Evolutionary conservation across 2,888 invertebrate genomes (phyloP).

Genomic region (Rhabditoides inermis): DNA sequence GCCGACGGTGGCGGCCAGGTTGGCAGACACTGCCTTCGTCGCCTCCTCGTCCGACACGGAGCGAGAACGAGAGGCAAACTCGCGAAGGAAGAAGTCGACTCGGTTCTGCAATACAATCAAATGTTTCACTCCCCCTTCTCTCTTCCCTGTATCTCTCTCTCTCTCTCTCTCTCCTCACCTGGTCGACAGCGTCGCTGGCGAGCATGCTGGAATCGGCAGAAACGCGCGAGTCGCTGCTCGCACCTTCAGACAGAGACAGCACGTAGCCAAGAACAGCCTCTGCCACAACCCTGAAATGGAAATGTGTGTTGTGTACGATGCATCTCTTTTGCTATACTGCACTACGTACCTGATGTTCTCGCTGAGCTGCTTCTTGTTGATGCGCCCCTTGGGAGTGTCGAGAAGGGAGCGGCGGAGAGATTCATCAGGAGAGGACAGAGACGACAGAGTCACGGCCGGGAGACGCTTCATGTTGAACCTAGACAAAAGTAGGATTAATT

Average conservation of each 20-base stretch:
- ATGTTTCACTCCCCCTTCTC: too few relatives aligned
- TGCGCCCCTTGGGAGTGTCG: slow-evolving; percentile 52
- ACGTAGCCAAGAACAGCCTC: slow-evolving; percentile 69
- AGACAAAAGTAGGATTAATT: too few relatives aligned
- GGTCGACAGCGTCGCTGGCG: slow-evolving; percentile 26
- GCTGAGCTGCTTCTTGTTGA: slow-evolving; percentile 43
- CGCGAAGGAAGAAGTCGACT: too few relatives aligned
- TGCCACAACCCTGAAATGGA: slow-evolving; percentile 61
- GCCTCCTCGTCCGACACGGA: slow-evolving; percentile 22
- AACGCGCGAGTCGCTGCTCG: slow-evolving; percentile 22
- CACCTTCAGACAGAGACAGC: slow-evolving; percentile 54
- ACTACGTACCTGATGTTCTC: slow-evolving; percentile 14
- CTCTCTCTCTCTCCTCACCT: too few relatives aligned
- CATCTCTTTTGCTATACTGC: background rate
- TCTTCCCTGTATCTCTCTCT: too few relatives aligned
- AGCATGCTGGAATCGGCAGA: slow-evolving; percentile 25
- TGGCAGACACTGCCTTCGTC: slow-evolving; percentile 20
- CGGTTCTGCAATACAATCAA: too few relatives aligned
- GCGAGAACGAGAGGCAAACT: slow-evolving; percentile 27
- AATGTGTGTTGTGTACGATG: slow-evolving; percentile 12
- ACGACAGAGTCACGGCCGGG: slow-evolving; percentile 82
- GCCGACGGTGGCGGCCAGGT: slow-evolving; percentile 21
- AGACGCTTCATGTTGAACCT: slow-evolving; percentile 82
- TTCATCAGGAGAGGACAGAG: slow-evolving; percentile 58
- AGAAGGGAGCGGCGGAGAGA: slow-evolving; percentile 53